Conservation (phyloP, 2,888 invertebrate species). For the Trichogramma evanescens region DNA sequence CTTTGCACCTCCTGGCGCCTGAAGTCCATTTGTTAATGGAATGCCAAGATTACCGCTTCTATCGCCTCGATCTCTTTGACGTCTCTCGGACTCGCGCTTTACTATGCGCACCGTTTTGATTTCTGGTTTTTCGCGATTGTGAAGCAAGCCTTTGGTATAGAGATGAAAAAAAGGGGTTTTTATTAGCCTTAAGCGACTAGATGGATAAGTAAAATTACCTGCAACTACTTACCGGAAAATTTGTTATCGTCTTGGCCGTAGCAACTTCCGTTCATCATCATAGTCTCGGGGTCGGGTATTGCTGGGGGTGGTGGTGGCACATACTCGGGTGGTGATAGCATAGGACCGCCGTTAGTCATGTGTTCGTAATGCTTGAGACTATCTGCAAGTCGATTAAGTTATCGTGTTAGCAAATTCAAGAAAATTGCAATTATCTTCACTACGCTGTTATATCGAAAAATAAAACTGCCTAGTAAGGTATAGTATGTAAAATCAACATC, state of each 20-base stretch:
- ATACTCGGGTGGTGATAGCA: slow-evolving; percentile 39
- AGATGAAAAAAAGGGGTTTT: too few species aligned
- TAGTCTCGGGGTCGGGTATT: slow-evolving; percentile 29
- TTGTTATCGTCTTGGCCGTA: slow-evolving; percentile 35
- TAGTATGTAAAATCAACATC: too few species aligned
- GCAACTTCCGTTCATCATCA: slow-evolving; percentile 34
- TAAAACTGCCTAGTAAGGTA: too few species aligned
- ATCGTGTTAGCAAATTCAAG: background rate
- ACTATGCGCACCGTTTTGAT: slow-evolving; percentile 91
- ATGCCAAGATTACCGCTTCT: slow-evolving; percentile 50
- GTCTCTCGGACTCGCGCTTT: slow-evolving; percentile 81
- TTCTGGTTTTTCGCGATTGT: slow-evolving; percentile 71
- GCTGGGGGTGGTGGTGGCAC: slow-evolving; percentile 43
- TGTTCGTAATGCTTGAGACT: slow-evolving; percentile 31
- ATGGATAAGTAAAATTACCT: background rate
- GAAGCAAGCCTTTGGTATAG: slow-evolving; percentile 42
- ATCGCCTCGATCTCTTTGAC: slow-evolving; percentile 70
- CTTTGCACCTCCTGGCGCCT: slow-evolving; percentile 37
- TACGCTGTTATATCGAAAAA: background rate
- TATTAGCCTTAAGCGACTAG: too few species aligned
- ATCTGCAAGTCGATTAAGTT: slow-evolving; percentile 23
- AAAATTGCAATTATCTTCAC: background rate
- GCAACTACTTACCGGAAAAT: slow-evolving; percentile 22
- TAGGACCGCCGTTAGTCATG: slow-evolving; percentile 27
- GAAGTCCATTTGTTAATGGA: slow-evolving; percentile 37